A percentile compares a stretch with the other conserved stretches of the same genome.
These are phyloP conservation scores for Trichogramma dendrolimi DNA, from an alignment of 2,888 invertebrate genomes.

Conservation along the genomic window DNA sequence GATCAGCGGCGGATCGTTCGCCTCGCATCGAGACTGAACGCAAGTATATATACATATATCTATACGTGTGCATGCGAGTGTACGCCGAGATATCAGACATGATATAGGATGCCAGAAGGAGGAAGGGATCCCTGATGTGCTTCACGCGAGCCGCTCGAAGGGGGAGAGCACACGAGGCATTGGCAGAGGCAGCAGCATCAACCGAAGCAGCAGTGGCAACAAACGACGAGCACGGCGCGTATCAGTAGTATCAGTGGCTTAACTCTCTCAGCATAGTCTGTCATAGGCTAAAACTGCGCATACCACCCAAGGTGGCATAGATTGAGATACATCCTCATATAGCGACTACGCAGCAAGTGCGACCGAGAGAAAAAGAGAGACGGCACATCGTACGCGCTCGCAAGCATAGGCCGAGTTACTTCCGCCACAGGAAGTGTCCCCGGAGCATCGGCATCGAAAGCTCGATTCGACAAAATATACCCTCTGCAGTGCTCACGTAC, in stretches of 20 bases:
- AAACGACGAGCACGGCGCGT: constrained; percentile 34
- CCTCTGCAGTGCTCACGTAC: no score
- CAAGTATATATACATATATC: no score
- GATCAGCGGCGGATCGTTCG: no score
- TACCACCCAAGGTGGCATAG: constrained; percentile 53
- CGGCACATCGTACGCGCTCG: background rate
- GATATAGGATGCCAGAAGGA: constrained; percentile 1
- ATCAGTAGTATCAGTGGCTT: constrained; percentile 30
- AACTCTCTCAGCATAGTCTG: constrained; percentile 40
- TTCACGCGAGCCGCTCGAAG: background rate
- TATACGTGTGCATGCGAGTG: no score
- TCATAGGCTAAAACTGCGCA: constrained; percentile 48
- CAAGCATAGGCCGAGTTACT: background rate
- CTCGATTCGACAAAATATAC: no score
- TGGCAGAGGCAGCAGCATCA: background rate
- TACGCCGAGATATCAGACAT: no score
- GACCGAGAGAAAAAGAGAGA: no score
- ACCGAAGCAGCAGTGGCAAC: constrained; percentile 16
- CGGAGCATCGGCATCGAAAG: no score
- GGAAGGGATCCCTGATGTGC: constrained; percentile 23
- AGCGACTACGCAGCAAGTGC: constrained; percentile 17
- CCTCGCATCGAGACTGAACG: no score
- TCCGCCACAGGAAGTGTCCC: background rate
- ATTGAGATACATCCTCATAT: constrained; percentile 49
- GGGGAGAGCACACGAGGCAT: constrained; percentile 18